A percentile compares a stretch with the other conserved stretches of the same genome.
phyloP scores from a whole-genome alignment of 2,888 invertebrate species.

The Phania funesta region DNA sequence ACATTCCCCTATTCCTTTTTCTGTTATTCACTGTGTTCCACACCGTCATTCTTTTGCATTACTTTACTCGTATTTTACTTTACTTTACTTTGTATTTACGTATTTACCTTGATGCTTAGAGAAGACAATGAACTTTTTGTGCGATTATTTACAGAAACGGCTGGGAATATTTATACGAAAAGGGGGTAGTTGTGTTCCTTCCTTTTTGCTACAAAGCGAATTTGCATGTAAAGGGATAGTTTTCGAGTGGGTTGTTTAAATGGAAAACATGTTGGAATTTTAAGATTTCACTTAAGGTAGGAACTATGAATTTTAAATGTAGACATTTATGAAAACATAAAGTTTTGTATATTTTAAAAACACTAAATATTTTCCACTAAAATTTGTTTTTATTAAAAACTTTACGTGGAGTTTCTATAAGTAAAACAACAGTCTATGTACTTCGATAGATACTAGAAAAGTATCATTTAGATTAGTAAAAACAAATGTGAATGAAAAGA shows the following conservation, averaged over 20 bases:
- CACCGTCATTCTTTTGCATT: conserved; percentile 15
- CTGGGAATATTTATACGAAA: not conserved
- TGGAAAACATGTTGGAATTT: not conserved
- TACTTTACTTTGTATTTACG: conserved; percentile 49
- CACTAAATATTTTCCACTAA: too few species aligned
- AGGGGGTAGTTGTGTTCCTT: not conserved
- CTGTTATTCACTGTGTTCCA: not conserved
- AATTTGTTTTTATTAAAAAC: too few species aligned
- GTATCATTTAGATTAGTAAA: too few species aligned
- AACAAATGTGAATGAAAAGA: too few species aligned
- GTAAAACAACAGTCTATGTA: too few species aligned
- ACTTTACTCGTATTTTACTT: too few species aligned
- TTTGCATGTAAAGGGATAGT: not conserved
- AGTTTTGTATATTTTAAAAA: too few species aligned
- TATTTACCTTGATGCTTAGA: conserved; percentile 47
- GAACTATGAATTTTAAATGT: not conserved
- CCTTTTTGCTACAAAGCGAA: not conserved
- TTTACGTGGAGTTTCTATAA: too few species aligned
- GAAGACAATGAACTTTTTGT: conserved; percentile 62
- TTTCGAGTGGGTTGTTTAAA: not conserved
- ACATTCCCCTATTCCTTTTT: conserved; percentile 21
- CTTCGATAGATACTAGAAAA: too few species aligned
- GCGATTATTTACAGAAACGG: conserved; percentile 11
- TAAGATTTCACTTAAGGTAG: not conserved
- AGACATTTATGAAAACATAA: too few species aligned